Evolutionary conservation across 2,888 invertebrate species (phyloP).

Genomic region (Polymixis lichenea): DNA sequence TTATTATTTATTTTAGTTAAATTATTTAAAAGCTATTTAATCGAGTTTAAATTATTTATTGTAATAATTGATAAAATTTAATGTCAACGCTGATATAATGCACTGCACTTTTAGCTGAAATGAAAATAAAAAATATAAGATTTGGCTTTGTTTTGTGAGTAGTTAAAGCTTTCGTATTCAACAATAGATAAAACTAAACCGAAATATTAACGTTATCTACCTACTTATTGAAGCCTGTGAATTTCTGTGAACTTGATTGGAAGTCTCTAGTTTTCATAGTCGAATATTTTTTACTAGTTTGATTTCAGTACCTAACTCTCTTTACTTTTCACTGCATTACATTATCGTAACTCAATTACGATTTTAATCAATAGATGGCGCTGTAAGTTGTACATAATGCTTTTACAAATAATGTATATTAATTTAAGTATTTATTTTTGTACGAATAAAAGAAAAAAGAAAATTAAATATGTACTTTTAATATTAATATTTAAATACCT

Average conservation of each 20-base stretch:
- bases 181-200: not conserved
- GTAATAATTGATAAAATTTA: constrained; percentile 6
- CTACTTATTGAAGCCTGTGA: not conserved
- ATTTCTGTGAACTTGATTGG: too few species aligned
- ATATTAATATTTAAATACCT: not conserved
- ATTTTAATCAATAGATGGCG: constrained; percentile 75
- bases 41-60: constrained; percentile 62
- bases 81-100: constrained; percentile 29
- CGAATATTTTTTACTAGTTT: not conserved
- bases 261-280: not conserved
- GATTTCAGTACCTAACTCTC: constrained; percentile 1
- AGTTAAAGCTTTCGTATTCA: not conserved
- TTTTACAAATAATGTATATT: constrained; percentile 84
- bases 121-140: constrained; percentile 12
- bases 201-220: not conserved
- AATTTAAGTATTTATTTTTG: constrained; percentile 85
- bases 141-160: too few species aligned
- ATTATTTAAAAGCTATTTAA: constrained; percentile 59
- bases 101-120: constrained; percentile 31
- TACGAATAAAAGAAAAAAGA: constrained; percentile 73
- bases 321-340: constrained; percentile 38
- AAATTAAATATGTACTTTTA: constrained; percentile 52
- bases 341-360: constrained; percentile 67
- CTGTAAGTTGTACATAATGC: constrained; percentile 87
- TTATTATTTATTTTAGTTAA: constrained; percentile 63